Percentiles rank a stretch among this genome's conserved stretches.
phyloP scores from a whole-genome alignment of 64 coral and sea anemone species.

The Montipora foliosa region DNA sequence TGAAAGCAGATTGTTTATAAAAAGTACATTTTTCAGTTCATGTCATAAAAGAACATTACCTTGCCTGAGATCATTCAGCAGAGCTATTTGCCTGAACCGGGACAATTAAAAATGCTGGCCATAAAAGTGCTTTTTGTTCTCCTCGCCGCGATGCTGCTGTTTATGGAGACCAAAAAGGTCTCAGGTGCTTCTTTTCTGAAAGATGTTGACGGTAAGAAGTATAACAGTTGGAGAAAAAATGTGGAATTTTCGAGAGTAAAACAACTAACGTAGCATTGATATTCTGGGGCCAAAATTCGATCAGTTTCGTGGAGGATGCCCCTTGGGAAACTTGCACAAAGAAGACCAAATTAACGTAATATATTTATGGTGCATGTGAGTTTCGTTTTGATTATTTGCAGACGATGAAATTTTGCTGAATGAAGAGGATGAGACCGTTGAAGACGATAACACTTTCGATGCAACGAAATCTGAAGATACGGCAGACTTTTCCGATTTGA shows the following conservation, averaged over 20 bases:
- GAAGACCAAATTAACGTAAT: no score
- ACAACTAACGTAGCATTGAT: no score
- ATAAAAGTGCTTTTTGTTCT: conserved; percentile 20
- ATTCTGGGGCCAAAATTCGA: background rate
- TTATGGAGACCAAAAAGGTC: conserved; percentile 6
- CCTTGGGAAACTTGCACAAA: background rate
- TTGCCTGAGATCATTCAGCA: background rate
- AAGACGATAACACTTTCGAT: background rate
- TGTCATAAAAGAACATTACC: conserved; percentile 13
- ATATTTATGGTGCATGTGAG: no score
- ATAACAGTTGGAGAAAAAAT: background rate
- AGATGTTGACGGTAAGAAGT: conserved; percentile 22
- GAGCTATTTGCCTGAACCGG: background rate
- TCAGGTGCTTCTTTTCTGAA: conserved; percentile 2
- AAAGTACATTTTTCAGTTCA: background rate
- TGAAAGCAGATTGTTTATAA: conserved; percentile 56
- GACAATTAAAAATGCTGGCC: conserved; percentile 2
- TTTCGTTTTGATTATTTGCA: background rate
- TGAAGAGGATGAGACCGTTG: background rate
- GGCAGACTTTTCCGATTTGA: background rate
- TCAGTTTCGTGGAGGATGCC: background rate
- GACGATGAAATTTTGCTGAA: conserved; percentile 20
- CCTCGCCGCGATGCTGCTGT: background rate
- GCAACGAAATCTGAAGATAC: background rate
- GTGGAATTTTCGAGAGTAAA: background rate